Evolutionary conservation across 1,140 invertebrate genomes (phyloP).

Genomic region (Tenebrio molitor): DNA sequence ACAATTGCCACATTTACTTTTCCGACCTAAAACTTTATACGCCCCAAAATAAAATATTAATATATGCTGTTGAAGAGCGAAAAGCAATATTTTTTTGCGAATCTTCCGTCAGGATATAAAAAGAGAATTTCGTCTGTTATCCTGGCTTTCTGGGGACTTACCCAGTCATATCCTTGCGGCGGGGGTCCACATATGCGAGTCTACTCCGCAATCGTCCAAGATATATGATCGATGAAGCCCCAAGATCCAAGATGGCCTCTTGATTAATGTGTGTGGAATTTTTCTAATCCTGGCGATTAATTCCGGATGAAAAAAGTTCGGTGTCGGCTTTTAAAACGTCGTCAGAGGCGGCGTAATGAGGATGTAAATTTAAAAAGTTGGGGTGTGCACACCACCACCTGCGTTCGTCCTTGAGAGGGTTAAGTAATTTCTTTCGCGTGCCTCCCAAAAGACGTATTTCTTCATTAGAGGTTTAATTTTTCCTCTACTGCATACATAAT

Average conservation of each 20-base stretch:
- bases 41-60: constrained; percentile 42
- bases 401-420: constrained; percentile 27
- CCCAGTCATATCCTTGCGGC: constrained; percentile 30
- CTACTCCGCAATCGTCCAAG: background rate
- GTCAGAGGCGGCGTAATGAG: constrained; percentile 28
- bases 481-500: constrained; percentile 68
- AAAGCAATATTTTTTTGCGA: constrained; percentile 48
- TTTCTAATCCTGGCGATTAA: constrained; percentile 41
- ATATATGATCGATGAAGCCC: background rate
- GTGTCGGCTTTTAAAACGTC: constrained; percentile 26
- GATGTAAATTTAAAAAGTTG: constrained; percentile 46
- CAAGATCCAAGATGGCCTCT: background rate
- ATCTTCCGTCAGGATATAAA: constrained; percentile 51
- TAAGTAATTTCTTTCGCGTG: constrained; percentile 55
- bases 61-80: constrained; percentile 38
- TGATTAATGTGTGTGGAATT: constrained; percentile 23
- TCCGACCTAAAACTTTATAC: constrained; percentile 16
- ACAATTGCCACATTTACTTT: constrained; percentile 14
- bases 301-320: constrained; percentile 25
- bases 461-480: constrained; percentile 68
- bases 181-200: constrained; percentile 48
- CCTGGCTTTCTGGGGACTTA: constrained; percentile 53
- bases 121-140: constrained; percentile 56
- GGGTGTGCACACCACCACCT: constrained; percentile 29
- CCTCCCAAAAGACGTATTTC: constrained; percentile 63